phyloP scores from a whole-genome alignment of 2,888 invertebrate species.

The Scotopteryx bipunctaria region DNA sequence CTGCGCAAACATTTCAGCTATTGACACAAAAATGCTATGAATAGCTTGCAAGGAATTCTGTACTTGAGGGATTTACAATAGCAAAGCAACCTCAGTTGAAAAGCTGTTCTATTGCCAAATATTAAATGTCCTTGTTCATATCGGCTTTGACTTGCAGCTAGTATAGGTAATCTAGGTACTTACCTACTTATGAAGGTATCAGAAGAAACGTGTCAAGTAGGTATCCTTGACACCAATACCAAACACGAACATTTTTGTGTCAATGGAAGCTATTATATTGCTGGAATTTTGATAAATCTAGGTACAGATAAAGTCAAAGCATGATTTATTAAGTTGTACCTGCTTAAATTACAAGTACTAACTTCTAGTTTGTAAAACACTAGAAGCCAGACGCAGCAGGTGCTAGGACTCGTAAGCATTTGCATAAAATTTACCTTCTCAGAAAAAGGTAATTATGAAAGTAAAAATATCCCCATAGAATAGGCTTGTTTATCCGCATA shows the following conservation, averaged over 20 bases:
- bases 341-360: too few species aligned
- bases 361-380: too few species aligned
- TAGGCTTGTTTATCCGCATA: not conserved
- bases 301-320: not conserved
- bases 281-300: constrained; percentile 13
- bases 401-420: too few species aligned
- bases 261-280: constrained; percentile 14
- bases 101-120: not conserved
- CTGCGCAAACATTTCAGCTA: not conserved
- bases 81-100: too few species aligned
- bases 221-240: constrained; percentile 27
- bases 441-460: not conserved
- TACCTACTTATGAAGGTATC: constrained; percentile 1
- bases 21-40: not conserved
- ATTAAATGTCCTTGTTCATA: not conserved
- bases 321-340: not conserved
- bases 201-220: constrained; percentile 9
- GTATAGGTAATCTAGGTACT: not conserved
- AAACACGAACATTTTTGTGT: constrained; percentile 20
- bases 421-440: not conserved
- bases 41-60: not conserved
- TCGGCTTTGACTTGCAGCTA: not conserved
- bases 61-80: too few species aligned
- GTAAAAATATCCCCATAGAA: not conserved
- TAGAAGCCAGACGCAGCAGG: too few species aligned